Percentiles rank a stretch among this genome's conserved stretches.
Evolutionary conservation across 1,140 invertebrate species (phyloP).

Genomic region (Cotesia glomerata): DNA sequence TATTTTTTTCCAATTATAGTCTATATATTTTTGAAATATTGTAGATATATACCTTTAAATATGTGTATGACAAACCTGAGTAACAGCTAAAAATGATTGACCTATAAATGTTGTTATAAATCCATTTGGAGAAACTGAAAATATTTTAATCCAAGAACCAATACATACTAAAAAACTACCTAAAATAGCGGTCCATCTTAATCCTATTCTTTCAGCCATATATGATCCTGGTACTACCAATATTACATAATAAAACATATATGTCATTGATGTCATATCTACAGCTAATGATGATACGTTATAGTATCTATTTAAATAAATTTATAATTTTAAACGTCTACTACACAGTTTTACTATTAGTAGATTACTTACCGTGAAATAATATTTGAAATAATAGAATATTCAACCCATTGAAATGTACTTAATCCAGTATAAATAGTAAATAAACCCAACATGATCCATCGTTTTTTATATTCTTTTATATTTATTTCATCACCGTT

Average conservation of each 20-base stretch:
- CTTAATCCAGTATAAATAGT: slow-evolving; percentile 64
- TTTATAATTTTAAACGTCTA: too few species aligned
- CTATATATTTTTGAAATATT: too few species aligned
- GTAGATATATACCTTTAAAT: too few species aligned
- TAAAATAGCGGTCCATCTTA: slow-evolving; percentile 56
- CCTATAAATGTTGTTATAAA: slow-evolving; percentile 73
- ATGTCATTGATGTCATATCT: slow-evolving; percentile 75
- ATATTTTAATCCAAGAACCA: slow-evolving; percentile 78
- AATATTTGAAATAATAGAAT: slow-evolving; percentile 65
- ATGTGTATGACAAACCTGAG: slow-evolving; percentile 57
- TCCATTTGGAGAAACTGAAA: slow-evolving; percentile 65
- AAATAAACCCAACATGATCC: slow-evolving; percentile 54
- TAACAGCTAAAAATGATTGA: slow-evolving; percentile 73
- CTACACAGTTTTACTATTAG: too few species aligned
- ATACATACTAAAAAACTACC: slow-evolving; percentile 58
- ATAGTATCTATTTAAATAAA: slow-evolving; percentile 58
- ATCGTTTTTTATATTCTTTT: too few species aligned
- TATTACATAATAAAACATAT: slow-evolving; percentile 74
- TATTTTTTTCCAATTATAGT: not conserved
- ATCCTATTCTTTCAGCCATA: slow-evolving; percentile 62
- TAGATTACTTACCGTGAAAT: slow-evolving; percentile 60
- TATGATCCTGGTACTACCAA: slow-evolving; percentile 74
- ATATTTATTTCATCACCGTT: too few species aligned
- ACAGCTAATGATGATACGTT: slow-evolving; percentile 64
- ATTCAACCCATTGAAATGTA: slow-evolving; percentile 67